These are phyloP conservation scores for Brachynemurus nebulosus DNA, from an alignment of 2,888 invertebrate genomes.

Conservation along the genomic window DNA sequence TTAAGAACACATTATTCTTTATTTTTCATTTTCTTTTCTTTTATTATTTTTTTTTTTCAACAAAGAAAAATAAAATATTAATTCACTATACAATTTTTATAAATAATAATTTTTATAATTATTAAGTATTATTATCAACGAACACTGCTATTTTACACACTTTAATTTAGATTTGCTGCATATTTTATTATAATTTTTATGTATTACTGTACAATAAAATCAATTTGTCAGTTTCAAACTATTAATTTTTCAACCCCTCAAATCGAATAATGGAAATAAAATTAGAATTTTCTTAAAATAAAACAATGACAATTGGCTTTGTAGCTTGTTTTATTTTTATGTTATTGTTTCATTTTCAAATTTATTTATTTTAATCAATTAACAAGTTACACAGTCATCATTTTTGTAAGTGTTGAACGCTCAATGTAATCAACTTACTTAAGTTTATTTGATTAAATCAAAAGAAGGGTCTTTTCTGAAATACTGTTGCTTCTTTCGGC, in stretches of 20 bases:
- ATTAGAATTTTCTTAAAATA: no score
- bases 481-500: constrained; percentile 28
- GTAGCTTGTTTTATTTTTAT: constrained; percentile 13
- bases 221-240: no score
- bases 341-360: not conserved
- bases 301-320: constrained; percentile 10
- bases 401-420: constrained; percentile 1
- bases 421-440: not conserved
- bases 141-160: constrained; percentile 33
- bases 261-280: no score
- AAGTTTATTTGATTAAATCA: constrained; percentile 1
- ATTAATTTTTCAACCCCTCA: no score
- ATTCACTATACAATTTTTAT: constrained; percentile 8
- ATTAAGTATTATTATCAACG: constrained; percentile 16
- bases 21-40: constrained; percentile 6
- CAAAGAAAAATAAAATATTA: not conserved
- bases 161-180: constrained; percentile 33
- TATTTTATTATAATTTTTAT: constrained; percentile 16
- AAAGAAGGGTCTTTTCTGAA: constrained; percentile 56
- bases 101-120: constrained; percentile 9
- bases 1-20: not conserved
- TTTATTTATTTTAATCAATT: not conserved
- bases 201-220: no score
- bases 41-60: not conserved
- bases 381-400: not conserved